Conservation (phyloP, 2,113 vertebrate species). For the Sinosuthora webbiana region DNA sequence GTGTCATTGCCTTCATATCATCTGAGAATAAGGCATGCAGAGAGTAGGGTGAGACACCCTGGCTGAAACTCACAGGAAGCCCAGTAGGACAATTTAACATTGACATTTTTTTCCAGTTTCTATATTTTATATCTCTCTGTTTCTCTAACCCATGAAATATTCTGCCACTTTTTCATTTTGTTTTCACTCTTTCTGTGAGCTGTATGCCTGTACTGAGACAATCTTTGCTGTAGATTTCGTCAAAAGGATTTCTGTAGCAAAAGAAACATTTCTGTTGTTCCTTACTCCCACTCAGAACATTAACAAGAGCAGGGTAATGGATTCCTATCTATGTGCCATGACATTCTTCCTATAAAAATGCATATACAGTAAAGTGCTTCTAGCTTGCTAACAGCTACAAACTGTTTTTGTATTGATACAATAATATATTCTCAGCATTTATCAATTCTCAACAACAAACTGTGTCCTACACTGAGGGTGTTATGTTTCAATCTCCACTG, state of each 20-base stretch:
- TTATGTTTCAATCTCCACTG: background rate
- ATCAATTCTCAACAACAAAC: background rate
- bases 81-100: background rate
- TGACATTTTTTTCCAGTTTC: background rate
- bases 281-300: background rate
- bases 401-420: background rate
- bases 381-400: background rate
- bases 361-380: background rate
- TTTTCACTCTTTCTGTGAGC: background rate
- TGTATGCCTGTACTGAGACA: background rate
- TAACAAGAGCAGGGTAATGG: background rate
- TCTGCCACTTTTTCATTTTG: background rate
- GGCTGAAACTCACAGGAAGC: background rate
- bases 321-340: background rate
- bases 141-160: background rate
- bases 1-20: background rate
- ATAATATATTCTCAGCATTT: background rate
- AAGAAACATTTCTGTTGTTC: slow-evolving; percentile 8
- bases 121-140: background rate
- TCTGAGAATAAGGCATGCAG: background rate
- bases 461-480: background rate
- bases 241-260: slow-evolving; percentile 5
- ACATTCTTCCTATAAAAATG: background rate
- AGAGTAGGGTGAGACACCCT: background rate
- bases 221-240: background rate